Evolutionary conservation across 2,113 vertebrate genomes (phyloP), one percentile per base, ranked within the genome.

Genomic region (Gallinago paraguaiae): DNA sequence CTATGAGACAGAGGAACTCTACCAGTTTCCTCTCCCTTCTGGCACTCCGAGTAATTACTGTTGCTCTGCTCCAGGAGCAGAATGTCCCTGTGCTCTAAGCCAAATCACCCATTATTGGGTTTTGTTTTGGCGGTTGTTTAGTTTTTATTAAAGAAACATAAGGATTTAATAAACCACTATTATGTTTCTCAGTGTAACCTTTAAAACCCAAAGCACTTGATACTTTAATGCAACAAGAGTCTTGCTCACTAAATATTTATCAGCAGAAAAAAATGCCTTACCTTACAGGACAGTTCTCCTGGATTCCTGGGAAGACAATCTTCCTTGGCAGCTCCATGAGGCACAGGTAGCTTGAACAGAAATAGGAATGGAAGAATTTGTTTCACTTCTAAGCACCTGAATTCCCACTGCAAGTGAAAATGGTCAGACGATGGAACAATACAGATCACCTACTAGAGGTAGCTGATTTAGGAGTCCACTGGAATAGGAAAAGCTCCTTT

Each of bases 231-330:
- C 54, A 93, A 79, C 17, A 61, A 61, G 54, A 96, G 72, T 60
- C 68, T 67, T 76, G 39, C 35, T 17, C 17, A n/a, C 50, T 92
- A 86, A 90, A 28, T 61, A 86, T 87, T 69, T 48, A 83, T 37
- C 51, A 60, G 28, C 45, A 81, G 72, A 82, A 91, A 91, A 80
- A 88, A 89, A 39, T 9, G 59, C 65, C 50, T 97, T 96, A 99
- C 99, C 99, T 99, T 99, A 90, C 98, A 99, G 48, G 98, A 97
- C 17, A 98, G 97, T 39, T 99, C 98, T 94, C 97, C 97, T 5
- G 96, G 86, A 48, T 92, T 98, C 80, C 90, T 98, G 17, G 98
- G 97, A 63, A 97, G 97, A 95, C 98, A 97, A 69, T 99, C 97
- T 78, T 97, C 96, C 93, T 95, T 96, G 95, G 98, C 98, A 93